These are phyloP conservation scores for Sinotaia quadrata DNA, from an alignment of 2,888 invertebrate species.

Conservation along the genomic window DNA sequence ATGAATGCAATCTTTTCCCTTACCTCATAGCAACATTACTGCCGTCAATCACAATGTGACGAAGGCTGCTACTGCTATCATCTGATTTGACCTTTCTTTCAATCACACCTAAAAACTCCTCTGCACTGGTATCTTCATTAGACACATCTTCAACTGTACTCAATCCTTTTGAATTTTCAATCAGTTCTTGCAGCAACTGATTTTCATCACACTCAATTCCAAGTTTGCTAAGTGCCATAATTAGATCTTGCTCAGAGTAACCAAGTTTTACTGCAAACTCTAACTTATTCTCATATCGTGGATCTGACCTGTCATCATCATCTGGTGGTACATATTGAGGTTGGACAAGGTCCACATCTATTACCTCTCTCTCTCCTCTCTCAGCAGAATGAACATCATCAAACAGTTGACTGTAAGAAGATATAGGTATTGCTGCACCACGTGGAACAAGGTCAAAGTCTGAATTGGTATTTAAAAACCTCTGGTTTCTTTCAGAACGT, in stretches of 20 bases:
- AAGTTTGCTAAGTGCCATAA: constrained; percentile 86
- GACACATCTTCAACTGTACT: background rate
- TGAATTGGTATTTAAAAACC: background rate
- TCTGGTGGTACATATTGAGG: background rate
- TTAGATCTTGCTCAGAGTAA: constrained; percentile 89
- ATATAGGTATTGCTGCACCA: background rate
- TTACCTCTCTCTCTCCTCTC: background rate
- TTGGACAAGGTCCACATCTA: background rate
- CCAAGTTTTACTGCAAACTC: constrained; percentile 94
- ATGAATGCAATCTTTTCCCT: constrained; percentile 71
- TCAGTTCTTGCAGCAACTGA: constrained; percentile 89
- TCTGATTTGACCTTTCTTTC: constrained; percentile 9
- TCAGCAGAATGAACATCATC: constrained; percentile 6
- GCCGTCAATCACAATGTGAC: constrained; percentile 86
- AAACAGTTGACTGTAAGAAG: background rate
- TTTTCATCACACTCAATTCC: constrained; percentile 89
- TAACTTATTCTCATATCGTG: constrained; percentile 77
- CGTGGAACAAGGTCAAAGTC: constrained; percentile 2
- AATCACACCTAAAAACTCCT: constrained; percentile 20
- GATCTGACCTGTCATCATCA: constrained; percentile 28
- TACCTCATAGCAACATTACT: constrained; percentile 88
- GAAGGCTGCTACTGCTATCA: constrained; percentile 53
- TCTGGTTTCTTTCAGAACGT: background rate
- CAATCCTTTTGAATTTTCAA: constrained; percentile 75
- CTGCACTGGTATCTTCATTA: constrained; percentile 6